Conservation (phyloP, 2,888 invertebrate species). For the Teleogryllus oceanicus region DNA sequence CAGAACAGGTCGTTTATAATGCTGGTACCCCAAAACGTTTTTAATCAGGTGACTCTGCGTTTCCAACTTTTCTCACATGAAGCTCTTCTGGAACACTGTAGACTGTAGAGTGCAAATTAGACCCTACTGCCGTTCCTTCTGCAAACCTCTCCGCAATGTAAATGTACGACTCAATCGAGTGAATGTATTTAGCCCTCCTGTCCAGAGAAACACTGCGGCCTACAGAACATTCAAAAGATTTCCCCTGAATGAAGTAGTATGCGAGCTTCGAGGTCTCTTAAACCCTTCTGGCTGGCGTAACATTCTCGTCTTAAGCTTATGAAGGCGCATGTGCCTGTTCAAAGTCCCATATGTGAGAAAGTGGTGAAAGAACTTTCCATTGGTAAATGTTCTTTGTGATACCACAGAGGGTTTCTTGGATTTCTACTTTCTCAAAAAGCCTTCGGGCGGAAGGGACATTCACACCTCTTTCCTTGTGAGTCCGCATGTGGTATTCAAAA, state of each 20-base stretch:
- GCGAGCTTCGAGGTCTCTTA: no score
- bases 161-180: not conserved
- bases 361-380: not conserved
- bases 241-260: not conserved
- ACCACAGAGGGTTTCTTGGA: not conserved
- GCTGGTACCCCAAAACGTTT: no score
- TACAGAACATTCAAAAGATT: not conserved
- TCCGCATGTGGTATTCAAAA: not conserved
- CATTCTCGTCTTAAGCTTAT: no score
- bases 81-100: no score
- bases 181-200: not conserved
- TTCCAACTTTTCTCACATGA: no score
- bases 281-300: no score
- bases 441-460: not conserved
- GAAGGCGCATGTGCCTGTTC: not conserved
- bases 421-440: not conserved
- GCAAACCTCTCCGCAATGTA: no score
- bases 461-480: not conserved
- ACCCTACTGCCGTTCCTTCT: no score
- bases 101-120: no score
- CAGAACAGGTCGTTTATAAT: no score
- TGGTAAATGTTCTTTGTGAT: not conserved
- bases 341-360: not conserved
- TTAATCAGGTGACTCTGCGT: no score
- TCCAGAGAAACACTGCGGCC: not conserved